Conservation (phyloP, 2,113 vertebrate species). For the Arvicanthis niloticus region DNA sequence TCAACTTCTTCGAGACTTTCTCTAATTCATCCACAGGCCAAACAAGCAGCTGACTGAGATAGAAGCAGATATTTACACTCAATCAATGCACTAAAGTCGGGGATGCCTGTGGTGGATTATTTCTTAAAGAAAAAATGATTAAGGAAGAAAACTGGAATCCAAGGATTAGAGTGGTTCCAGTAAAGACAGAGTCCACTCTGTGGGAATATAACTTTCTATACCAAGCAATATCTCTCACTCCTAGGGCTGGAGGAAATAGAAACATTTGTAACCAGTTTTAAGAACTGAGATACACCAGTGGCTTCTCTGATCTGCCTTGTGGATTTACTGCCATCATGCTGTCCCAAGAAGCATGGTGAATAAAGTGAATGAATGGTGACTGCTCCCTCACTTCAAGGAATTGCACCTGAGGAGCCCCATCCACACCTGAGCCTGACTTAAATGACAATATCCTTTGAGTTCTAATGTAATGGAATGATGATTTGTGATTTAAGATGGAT, state of each 20-base stretch:
- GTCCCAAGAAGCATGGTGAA: neutral
- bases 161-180: neutral
- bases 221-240: too few species aligned
- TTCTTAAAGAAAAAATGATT: neutral
- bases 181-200: neutral
- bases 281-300: neutral
- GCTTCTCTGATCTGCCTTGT: neutral
- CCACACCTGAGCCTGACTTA: neutral
- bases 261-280: neutral
- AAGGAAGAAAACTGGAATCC: neutral
- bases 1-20: too few species aligned
- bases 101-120: neutral
- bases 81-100: too few species aligned
- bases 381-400: neutral
- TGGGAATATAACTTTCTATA: neutral
- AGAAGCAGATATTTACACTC: too few species aligned
- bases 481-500: neutral
- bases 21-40: too few species aligned
- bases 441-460: neutral
- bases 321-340: neutral
- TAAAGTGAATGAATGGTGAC: neutral
- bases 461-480: neutral
- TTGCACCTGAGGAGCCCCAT: neutral
- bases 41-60: too few species aligned
- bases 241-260: neutral